Evolutionary conservation across 1,140 invertebrate species (phyloP).

Genomic region (Magallana ariakensis): DNA sequence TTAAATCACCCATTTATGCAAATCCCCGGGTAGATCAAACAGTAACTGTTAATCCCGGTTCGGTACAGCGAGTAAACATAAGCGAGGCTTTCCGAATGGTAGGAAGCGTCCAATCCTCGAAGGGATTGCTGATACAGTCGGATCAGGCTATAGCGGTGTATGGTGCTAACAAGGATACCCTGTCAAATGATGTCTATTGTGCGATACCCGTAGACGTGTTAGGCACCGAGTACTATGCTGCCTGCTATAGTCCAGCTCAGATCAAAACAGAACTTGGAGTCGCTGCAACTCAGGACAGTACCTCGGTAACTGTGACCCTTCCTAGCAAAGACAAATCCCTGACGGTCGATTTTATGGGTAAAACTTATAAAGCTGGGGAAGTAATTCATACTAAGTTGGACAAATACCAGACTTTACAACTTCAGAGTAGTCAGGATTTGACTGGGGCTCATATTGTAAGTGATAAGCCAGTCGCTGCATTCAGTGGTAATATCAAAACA

Average conservation of each 20-base stretch:
- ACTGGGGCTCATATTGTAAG: constrained; percentile 64
- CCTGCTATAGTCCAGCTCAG: constrained; percentile 60
- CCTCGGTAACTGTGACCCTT: constrained; percentile 53
- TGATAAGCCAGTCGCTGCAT: constrained; percentile 65
- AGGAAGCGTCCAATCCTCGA: constrained; percentile 44
- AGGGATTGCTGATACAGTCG: constrained; percentile 50
- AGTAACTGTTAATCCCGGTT: constrained; percentile 39
- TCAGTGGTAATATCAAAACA: constrained; percentile 68
- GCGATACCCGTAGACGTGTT: constrained; percentile 60
- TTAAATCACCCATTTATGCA: constrained; percentile 50
- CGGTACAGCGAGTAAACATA: constrained; percentile 45
- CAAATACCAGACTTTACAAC: constrained; percentile 66
- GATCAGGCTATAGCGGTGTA: constrained; percentile 57
- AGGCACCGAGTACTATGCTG: constrained; percentile 66
- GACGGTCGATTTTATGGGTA: constrained; percentile 54
- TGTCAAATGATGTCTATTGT: constrained; percentile 62
- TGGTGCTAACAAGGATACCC: constrained; percentile 58
- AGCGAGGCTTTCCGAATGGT: constrained; percentile 45
- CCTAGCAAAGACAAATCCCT: not conserved
- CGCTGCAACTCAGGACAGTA: constrained; percentile 52
- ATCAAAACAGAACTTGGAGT: constrained; percentile 53
- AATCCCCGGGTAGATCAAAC: constrained; percentile 25
- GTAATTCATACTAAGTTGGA: constrained; percentile 54
- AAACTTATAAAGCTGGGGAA: constrained; percentile 59
- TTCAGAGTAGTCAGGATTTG: constrained; percentile 63